These are phyloP conservation scores for Melanotaenia maccullochi DNA, from an alignment of 2,797 vertebrate genomes.

Conservation along the genomic window DNA sequence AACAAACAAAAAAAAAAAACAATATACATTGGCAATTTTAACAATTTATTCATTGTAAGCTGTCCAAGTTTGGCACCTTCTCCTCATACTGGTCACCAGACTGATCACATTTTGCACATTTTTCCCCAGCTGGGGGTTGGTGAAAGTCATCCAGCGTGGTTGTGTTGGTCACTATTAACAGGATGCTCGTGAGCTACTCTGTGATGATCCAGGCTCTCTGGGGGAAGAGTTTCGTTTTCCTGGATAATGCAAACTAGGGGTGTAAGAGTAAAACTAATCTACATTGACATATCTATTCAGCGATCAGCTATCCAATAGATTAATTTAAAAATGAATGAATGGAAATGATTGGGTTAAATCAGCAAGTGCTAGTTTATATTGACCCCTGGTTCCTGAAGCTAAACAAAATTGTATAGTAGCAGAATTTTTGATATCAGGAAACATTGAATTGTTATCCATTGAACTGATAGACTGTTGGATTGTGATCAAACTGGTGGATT, in stretches of 20 bases:
- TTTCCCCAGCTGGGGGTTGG: background rate
- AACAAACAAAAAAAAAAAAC: too few relatives aligned
- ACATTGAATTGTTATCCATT: background rate
- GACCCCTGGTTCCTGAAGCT: background rate
- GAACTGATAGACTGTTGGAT: too few relatives aligned
- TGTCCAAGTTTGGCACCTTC: background rate
- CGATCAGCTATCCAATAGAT: too few relatives aligned
- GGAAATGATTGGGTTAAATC: background rate
- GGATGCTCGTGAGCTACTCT: background rate
- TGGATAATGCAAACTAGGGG: background rate
- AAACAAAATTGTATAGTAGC: background rate
- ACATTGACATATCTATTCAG: too few relatives aligned
- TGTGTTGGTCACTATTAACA: too few relatives aligned
- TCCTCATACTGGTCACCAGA: background rate
- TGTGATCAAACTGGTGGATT: too few relatives aligned
- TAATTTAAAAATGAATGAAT: background rate
- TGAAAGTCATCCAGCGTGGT: too few relatives aligned
- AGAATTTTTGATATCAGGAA: background rate
- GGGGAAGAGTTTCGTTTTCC: too few relatives aligned
- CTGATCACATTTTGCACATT: background rate
- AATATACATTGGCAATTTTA: background rate
- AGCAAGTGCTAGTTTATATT: background rate
- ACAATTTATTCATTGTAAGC: background rate
- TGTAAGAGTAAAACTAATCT: too few relatives aligned
- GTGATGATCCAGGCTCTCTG: background rate